Conservation (phyloP, 2,888 invertebrate species). For the Dione vanillae region DNA sequence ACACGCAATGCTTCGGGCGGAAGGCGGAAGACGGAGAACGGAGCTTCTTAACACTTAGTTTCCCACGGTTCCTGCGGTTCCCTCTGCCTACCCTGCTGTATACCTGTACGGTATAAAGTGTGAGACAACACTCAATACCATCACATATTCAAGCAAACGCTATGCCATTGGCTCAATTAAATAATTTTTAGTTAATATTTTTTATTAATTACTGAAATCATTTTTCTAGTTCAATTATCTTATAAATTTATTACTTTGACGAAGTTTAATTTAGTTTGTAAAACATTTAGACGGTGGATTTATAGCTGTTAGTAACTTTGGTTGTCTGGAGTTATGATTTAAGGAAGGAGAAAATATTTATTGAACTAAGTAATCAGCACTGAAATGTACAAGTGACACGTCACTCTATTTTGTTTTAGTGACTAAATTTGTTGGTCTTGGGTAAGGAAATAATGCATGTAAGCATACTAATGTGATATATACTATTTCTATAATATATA, state of each 20-base stretch:
- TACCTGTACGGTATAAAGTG: no score
- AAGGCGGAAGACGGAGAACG: no score
- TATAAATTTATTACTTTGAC: constrained; percentile 38
- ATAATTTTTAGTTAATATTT: background rate
- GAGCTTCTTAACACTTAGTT: no score
- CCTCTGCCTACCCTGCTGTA: no score
- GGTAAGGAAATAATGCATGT: no score
- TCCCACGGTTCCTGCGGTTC: no score
- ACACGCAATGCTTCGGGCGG: no score
- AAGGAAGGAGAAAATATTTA: constrained; percentile 31
- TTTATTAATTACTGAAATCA: background rate
- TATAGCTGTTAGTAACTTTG: constrained; percentile 38
- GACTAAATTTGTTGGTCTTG: background rate
- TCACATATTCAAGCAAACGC: no score
- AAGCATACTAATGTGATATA: no score
- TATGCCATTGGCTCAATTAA: no score
- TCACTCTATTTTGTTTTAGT: background rate
- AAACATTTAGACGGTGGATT: constrained; percentile 38
- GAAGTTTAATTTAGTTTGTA: constrained; percentile 43
- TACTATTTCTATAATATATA: no score
- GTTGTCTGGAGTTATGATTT: constrained; percentile 38
- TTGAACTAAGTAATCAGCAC: background rate
- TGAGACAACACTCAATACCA: no score
- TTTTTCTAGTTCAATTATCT: constrained; percentile 36
- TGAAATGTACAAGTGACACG: background rate